Evolutionary conservation across 2,113 vertebrate genomes (phyloP).

Genomic region (Gallinago undulata): DNA sequence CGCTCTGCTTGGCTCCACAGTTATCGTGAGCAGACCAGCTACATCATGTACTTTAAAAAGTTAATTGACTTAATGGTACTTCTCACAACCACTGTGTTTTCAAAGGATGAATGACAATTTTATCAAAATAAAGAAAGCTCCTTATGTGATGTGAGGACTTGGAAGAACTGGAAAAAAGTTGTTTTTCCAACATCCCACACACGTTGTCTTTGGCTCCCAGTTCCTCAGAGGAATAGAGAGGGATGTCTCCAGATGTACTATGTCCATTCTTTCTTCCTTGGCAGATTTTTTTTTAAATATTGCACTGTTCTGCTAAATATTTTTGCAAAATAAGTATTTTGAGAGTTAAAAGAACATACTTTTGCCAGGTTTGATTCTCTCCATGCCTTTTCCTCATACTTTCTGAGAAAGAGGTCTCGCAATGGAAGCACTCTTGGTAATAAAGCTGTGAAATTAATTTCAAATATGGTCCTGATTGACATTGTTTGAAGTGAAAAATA

Average conservation of each 20-base stretch:
- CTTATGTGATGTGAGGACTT: background rate
- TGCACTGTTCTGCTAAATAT: constrained; percentile 18
- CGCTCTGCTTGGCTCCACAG: background rate
- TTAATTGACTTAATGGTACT: background rate
- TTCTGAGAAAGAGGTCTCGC: background rate
- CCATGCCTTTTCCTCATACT: background rate
- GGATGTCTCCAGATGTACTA: background rate
- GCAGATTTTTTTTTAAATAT: background rate
- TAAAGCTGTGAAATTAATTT: background rate
- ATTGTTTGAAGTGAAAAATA: background rate
- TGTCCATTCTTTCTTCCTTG: background rate
- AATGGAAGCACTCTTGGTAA: background rate
- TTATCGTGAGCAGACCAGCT: background rate
- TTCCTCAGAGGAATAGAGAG: background rate
- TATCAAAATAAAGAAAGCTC: background rate
- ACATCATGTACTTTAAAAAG: background rate
- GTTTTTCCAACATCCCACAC: background rate
- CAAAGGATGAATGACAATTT: background rate
- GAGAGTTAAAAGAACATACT: constrained; percentile 26
- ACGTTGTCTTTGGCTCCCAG: background rate
- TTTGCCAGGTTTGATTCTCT: background rate
- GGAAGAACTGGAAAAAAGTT: background rate
- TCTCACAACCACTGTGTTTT: background rate
- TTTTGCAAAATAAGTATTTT: constrained; percentile 36
- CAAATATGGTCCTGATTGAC: background rate